phyloP scores from a whole-genome alignment of 2,888 invertebrate genomes.

The Nebria brevicollis region DNA sequence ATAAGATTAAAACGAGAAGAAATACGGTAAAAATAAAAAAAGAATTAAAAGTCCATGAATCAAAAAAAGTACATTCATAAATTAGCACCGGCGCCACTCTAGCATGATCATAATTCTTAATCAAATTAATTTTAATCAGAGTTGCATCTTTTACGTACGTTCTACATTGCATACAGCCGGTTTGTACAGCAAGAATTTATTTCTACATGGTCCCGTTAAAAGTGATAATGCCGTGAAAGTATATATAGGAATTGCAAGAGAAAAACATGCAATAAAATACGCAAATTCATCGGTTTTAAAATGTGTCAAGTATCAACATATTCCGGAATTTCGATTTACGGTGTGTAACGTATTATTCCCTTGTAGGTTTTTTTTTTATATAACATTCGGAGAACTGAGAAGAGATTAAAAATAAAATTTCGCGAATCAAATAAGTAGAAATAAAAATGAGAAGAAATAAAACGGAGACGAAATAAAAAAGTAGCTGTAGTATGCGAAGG shows the following conservation, averaged over 20 bases:
- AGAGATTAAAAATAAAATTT: background rate
- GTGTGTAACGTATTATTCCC: background rate
- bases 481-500: background rate
- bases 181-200: slow-evolving; percentile 22
- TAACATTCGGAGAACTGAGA: background rate
- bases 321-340: background rate
- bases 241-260: background rate
- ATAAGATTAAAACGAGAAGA: background rate
- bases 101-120: slow-evolving; percentile 31
- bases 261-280: background rate
- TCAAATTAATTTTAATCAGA: slow-evolving; percentile 41
- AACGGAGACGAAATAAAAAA: background rate
- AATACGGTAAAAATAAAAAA: background rate
- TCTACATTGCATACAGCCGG: slow-evolving; percentile 17
- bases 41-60: background rate
- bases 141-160: slow-evolving; percentile 10
- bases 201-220: slow-evolving; percentile 7
- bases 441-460: background rate
- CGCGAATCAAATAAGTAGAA: background rate
- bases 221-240: background rate
- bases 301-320: background rate
- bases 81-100: background rate
- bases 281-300: too few relatives aligned
- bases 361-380: background rate
- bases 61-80: background rate